These are phyloP conservation scores for Cinclus cinclus DNA, from an alignment of 2,113 vertebrate genomes.

Conservation along the genomic window DNA sequence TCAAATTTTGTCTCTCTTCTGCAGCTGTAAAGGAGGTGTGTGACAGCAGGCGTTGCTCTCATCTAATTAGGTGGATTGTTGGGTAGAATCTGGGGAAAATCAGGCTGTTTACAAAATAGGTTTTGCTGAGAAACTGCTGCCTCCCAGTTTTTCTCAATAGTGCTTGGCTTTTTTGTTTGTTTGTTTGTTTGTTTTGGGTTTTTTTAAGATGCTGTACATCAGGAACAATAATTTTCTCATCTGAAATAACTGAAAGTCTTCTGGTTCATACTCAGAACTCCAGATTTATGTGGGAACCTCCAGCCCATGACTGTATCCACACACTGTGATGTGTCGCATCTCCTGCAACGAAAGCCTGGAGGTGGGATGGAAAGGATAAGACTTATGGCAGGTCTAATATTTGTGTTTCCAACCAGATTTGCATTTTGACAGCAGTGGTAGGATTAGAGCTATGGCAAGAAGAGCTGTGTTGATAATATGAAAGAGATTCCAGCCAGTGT, in stretches of 20 bases:
- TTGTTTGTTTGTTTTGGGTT: not conserved
- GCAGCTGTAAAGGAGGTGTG: not conserved
- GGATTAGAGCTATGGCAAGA: not conserved
- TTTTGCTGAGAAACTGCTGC: not conserved
- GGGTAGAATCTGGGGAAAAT: not conserved
- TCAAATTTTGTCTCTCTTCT: not conserved
- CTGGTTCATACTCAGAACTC: not conserved
- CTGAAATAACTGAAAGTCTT: not conserved
- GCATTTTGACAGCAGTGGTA: not conserved
- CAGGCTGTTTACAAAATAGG: not conserved
- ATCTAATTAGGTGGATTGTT: not conserved
- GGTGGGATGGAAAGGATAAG: not conserved
- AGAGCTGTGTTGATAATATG: not conserved
- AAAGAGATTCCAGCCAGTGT: not conserved
- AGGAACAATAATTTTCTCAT: not conserved
- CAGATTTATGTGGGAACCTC: not conserved
- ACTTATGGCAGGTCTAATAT: not conserved
- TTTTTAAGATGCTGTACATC: not conserved
- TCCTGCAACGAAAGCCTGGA: not conserved
- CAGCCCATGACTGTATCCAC: not conserved
- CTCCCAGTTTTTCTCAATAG: not conserved
- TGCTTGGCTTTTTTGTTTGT: too few species aligned
- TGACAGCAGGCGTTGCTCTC: not conserved
- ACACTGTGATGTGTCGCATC: not conserved
- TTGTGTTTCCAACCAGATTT: not conserved